These are phyloP conservation scores for Papilio xuthus DNA, from an alignment of 1,140 invertebrate genomes.

Conservation along the genomic window DNA sequence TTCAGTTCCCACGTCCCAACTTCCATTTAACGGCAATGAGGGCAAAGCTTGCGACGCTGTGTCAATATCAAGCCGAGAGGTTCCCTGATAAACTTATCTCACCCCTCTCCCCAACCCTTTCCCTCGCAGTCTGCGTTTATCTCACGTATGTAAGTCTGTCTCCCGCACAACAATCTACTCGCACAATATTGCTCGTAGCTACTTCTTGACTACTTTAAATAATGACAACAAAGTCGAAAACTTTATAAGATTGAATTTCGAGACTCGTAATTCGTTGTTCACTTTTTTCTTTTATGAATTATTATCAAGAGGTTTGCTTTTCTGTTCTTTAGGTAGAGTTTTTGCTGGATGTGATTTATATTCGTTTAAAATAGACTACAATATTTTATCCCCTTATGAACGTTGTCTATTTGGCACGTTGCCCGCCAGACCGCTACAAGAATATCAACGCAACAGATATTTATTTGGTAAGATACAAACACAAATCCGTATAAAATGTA, in stretches of 20 bases:
- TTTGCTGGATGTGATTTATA: slow-evolving; percentile 51
- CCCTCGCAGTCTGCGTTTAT: slow-evolving; percentile 69
- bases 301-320: slow-evolving; percentile 39
- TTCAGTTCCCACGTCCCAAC: slow-evolving; percentile 65
- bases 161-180: slow-evolving; percentile 56
- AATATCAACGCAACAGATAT: slow-evolving; percentile 71
- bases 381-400: slow-evolving; percentile 69
- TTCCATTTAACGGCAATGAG: slow-evolving; percentile 78
- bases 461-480: slow-evolving; percentile 67
- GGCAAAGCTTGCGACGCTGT: slow-evolving; percentile 71
- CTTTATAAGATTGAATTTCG: slow-evolving; percentile 42
- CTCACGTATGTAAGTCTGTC: slow-evolving; percentile 58
- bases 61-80: slow-evolving; percentile 78
- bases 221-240: slow-evolving; percentile 18
- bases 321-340: slow-evolving; percentile 40
- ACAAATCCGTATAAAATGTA: slow-evolving; percentile 75
- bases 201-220: slow-evolving; percentile 48
- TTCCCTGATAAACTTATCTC: slow-evolving; percentile 80
- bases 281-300: slow-evolving; percentile 42
- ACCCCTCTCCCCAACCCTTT: slow-evolving; percentile 49
- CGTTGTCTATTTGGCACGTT: slow-evolving; percentile 72
- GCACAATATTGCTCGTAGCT: slow-evolving; percentile 52
- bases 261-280: slow-evolving; percentile 41
- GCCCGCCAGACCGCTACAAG: slow-evolving; percentile 62
- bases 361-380: slow-evolving; percentile 56